Evolutionary conservation across 2,888 invertebrate species (phyloP).

Genomic region (Dinocampus coccinellae): DNA sequence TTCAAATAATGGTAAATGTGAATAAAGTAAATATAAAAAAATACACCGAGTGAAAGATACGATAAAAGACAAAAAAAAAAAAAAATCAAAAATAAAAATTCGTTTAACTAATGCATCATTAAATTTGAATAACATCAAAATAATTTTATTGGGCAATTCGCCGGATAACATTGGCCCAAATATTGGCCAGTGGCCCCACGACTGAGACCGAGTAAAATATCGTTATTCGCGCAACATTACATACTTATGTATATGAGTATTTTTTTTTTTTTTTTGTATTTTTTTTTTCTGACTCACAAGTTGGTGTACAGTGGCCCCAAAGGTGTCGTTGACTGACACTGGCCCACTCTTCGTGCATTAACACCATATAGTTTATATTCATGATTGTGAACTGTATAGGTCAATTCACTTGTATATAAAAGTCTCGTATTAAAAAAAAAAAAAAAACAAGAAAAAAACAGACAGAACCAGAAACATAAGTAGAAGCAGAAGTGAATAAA

Average conservation of each 20-base stretch:
- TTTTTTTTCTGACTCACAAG: constrained; percentile 43
- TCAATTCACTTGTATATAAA: constrained; percentile 29
- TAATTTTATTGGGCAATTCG: constrained; percentile 34
- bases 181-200: constrained; percentile 63
- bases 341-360: constrained; percentile 61
- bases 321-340: constrained; percentile 62
- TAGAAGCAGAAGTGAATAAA: too few species aligned
- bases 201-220: constrained; percentile 9
- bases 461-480: too few species aligned
- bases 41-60: background rate
- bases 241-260: constrained; percentile 21
- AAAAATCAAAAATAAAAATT: background rate
- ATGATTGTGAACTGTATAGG: constrained; percentile 38
- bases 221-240: too few species aligned
- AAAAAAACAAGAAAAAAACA: background rate
- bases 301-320: constrained; percentile 48
- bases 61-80: background rate
- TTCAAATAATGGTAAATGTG: too few species aligned
- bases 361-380: constrained; percentile 43
- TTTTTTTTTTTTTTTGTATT: background rate
- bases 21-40: background rate
- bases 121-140: constrained; percentile 1
- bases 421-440: background rate
- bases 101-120: background rate
- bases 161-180: constrained; percentile 64